phyloP scores from a whole-genome alignment of 1,140 invertebrate species.

The Hyphantria cunea region DNA sequence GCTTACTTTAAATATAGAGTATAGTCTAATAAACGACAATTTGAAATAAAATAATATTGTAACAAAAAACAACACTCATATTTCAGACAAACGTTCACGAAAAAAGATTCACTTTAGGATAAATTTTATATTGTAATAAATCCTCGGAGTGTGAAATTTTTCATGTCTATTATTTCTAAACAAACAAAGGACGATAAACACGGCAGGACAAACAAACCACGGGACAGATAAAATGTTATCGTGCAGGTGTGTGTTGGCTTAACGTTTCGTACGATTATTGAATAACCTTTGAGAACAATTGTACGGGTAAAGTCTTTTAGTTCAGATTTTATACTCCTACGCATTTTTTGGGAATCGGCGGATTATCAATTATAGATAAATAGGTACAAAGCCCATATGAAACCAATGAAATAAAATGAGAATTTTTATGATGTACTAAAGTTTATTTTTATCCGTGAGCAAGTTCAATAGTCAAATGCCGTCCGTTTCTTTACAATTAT shows the following conservation, averaged over 20 bases:
- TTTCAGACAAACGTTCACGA: constrained; percentile 24
- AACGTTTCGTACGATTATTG: constrained; percentile 16
- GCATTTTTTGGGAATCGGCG: no score
- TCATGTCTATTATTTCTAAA: constrained; percentile 29
- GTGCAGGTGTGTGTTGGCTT: constrained; percentile 7
- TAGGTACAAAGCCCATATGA: no score
- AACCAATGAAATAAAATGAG: no score
- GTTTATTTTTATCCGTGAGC: no score
- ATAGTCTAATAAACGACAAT: no score
- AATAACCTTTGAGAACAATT: constrained; percentile 9
- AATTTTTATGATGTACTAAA: no score
- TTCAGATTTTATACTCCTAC: no score
- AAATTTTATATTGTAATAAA: constrained; percentile 31
- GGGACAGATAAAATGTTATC: constrained; percentile 22
- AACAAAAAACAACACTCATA: constrained; percentile 23
- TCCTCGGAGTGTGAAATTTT: constrained; percentile 27
- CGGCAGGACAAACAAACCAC: constrained; percentile 10
- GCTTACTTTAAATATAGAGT: no score
- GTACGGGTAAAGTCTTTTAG: neutral
- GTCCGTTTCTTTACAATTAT: no score
- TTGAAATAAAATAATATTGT: no score
- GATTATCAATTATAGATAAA: no score
- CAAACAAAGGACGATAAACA: constrained; percentile 26
- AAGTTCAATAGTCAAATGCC: no score
- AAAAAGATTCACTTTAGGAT: constrained; percentile 27